These are phyloP conservation scores for Drosophila bocki DNA, from an alignment of 1,140 invertebrate species.

Conservation along the genomic window DNA sequence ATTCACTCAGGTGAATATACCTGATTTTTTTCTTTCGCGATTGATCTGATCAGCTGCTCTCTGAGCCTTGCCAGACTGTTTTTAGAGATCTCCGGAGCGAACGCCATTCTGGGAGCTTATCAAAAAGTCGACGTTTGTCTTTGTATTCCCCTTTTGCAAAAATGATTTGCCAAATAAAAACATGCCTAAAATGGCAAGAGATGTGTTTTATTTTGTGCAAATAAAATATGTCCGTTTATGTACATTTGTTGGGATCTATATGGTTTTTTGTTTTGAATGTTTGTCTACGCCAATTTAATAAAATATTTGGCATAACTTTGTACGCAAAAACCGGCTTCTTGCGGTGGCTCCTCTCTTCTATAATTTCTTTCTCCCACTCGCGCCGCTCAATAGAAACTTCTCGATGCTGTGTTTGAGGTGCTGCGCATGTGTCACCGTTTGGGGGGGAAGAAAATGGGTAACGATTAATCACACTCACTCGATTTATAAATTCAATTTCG, in stretches of 20 bases:
- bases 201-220: constrained; percentile 11
- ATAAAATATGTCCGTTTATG: constrained; percentile 19
- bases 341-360: constrained; percentile 17
- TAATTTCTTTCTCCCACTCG: constrained; percentile 27
- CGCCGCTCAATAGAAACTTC: constrained; percentile 71
- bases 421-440: constrained; percentile 50
- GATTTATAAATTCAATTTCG: constrained; percentile 27
- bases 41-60: constrained; percentile 63
- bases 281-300: constrained; percentile 43
- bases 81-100: constrained; percentile 19
- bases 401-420: constrained; percentile 51
- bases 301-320: constrained; percentile 61
- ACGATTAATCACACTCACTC: constrained; percentile 43
- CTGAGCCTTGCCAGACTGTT: constrained; percentile 56
- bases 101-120: constrained; percentile 56
- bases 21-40: constrained; percentile 14
- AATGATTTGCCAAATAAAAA: constrained; percentile 51
- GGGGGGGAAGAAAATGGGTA: constrained; percentile 30
- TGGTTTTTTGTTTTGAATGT: constrained; percentile 22
- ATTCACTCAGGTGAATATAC: constrained; percentile 15
- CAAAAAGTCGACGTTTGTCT: constrained; percentile 52
- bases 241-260: not conserved
- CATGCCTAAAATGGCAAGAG: constrained; percentile 37
- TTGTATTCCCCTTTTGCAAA: constrained; percentile 35
- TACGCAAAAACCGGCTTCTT: constrained; percentile 65